Evolutionary conservation across 35 echinoderm and acorn worm genomes (phyloP).

Genomic region (Acanthaster planci): DNA sequence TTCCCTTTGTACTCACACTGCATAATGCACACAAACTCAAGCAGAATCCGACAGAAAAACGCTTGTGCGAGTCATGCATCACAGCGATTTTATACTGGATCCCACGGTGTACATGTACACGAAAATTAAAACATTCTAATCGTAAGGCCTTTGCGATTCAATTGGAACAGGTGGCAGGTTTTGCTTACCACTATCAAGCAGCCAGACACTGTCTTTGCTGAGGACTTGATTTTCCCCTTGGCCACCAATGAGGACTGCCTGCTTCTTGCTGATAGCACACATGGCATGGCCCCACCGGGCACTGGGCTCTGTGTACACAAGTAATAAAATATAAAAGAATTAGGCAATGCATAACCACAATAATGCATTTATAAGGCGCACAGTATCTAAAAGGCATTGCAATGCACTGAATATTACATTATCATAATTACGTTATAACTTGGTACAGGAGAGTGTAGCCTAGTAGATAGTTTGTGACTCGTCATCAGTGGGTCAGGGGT

Average conservation of each 20-base stretch:
- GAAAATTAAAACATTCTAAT: background rate
- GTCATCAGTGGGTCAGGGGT: too few species aligned
- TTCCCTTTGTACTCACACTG: too few species aligned
- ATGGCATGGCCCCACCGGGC: slow-evolving; percentile 88
- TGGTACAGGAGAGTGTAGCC: too few species aligned
- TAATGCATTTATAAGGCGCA: too few species aligned
- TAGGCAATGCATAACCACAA: too few species aligned
- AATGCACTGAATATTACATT: too few species aligned
- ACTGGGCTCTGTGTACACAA: slow-evolving; percentile 54
- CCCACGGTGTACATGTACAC: background rate
- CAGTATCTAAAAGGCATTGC: too few species aligned
- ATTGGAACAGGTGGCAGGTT: background rate
- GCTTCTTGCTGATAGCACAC: slow-evolving; percentile 43
- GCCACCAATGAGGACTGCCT: slow-evolving; percentile 74
- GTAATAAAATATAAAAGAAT: background rate
- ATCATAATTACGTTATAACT: too few species aligned
- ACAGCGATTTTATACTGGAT: background rate
- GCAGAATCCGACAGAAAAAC: too few species aligned
- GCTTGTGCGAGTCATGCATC: too few species aligned
- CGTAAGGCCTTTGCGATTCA: background rate
- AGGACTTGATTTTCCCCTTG: slow-evolving; percentile 77
- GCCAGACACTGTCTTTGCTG: slow-evolving; percentile 85
- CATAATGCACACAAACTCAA: too few species aligned
- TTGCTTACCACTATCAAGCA: slow-evolving; percentile 73
- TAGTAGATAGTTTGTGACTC: too few species aligned